Base-by-base conservation (phyloP, 2,113 vertebrate genomes). In the Xenopus borealis region DNA sequence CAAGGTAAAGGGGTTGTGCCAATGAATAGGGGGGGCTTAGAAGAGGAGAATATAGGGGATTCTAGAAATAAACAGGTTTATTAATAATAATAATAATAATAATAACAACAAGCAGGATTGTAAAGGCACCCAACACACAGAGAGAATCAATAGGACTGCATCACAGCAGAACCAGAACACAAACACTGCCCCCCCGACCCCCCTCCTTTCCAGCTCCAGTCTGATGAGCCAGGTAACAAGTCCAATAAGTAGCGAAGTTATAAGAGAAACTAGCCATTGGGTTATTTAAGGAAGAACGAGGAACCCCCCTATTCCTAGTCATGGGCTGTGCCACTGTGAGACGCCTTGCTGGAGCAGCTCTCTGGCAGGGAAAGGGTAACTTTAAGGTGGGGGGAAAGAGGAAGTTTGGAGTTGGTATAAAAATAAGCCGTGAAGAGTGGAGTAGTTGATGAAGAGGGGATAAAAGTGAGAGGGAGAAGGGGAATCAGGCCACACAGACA, bases 381-480 rank as follows among this genome's bases (percentile, higher is more conserved):
- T 58, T 52, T 57, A 52, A 33, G 53, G 63, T 47, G 58, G 64
- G 69, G 23, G 23, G 23, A 40, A 63, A 67, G 57, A 70, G 52
- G 62, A 52, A 62, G 58, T 63, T 64, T 71, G 33, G 12, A 44
- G 62, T 74, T 55, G 3, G 8, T n/a, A n/a, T n/a, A 55, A 55
- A 12, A 61, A 61, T 10, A 20, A 50, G 47, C 14, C 14, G 14
- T 50, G 27, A 12, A 23, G 47, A 23, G 55, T 50, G 76, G 46
- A 44, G 71, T 70, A 44, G 71, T 70, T 46, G 3, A 19, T 47
- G 73, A 73, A 72, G 78, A 79, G 78, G 3, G n/a, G 78, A 71
- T 57, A 78, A 80, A 83, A 84, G 84, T 83, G 81, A 16, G 77
- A 10, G 57, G 66, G 82, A 80, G 81, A 75, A 79, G 79, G 70